Evolutionary conservation across 2,113 vertebrate genomes (phyloP).

Genomic region (Plecturocebus donacophilus): DNA sequence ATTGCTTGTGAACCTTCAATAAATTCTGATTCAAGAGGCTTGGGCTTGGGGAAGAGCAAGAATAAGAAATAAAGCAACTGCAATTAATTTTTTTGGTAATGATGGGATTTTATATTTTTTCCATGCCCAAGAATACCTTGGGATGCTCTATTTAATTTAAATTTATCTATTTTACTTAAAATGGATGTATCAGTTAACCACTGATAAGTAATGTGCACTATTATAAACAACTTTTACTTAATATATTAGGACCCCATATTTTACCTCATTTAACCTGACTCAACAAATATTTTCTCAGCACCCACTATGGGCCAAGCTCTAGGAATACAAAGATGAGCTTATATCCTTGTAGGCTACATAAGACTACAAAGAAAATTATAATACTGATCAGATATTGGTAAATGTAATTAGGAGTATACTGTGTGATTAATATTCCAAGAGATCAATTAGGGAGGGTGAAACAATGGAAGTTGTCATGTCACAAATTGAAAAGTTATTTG

Average conservation of each 20-base stretch:
- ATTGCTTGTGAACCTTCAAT: not conserved
- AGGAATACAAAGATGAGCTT: not conserved
- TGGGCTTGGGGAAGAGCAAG: not conserved
- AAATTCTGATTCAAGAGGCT: not conserved
- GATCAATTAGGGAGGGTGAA: not conserved
- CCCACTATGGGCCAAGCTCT: not conserved
- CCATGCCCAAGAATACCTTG: not conserved
- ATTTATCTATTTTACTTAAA: not conserved
- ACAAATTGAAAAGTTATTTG: not conserved
- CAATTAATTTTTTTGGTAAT: not conserved
- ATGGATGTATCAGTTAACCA: not conserved
- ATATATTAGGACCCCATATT: not conserved
- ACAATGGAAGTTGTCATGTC: not conserved
- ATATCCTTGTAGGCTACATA: not conserved
- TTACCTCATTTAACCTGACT: slow-evolving; percentile 18
- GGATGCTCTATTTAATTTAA: not conserved
- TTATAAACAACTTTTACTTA: not conserved
- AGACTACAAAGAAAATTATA: not conserved
- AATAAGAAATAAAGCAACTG: not conserved
- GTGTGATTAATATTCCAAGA: not conserved
- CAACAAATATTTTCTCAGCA: not conserved
- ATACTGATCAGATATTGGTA: not conserved
- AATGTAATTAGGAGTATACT: not conserved
- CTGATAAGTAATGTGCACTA: not conserved
- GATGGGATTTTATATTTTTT: not conserved